These are phyloP conservation scores for Phoeniculus purpureus DNA, from an alignment of 2,797 vertebrate genomes.

Conservation along the genomic window DNA sequence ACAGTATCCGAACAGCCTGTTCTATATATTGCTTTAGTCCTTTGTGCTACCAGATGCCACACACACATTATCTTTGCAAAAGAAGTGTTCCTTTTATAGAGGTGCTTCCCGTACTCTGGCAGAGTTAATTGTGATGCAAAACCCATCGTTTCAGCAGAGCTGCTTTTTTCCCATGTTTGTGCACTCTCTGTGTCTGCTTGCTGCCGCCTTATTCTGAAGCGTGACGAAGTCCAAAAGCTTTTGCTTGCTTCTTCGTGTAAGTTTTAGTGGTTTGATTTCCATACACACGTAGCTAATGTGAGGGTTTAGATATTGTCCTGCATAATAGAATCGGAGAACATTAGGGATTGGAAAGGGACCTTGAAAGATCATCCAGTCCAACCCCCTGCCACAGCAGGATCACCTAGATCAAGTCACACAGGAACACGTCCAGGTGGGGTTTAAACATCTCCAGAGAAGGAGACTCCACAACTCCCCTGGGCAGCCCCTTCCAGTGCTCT, in stretches of 20 bases:
- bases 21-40: constrained; percentile 51
- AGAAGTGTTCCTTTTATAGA: constrained; percentile 17
- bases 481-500: no score
- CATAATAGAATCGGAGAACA: no score
- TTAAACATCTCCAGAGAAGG: no score
- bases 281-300: not conserved
- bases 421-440: no score
- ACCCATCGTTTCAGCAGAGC: constrained; percentile 6
- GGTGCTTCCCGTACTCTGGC: constrained; percentile 36
- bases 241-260: not conserved
- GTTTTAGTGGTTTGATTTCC: not conserved
- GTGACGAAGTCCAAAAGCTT: not conserved
- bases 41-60: constrained; percentile 59
- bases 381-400: no score
- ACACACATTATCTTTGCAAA: constrained; percentile 10
- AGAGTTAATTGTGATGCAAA: not conserved
- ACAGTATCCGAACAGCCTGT: constrained; percentile 44
- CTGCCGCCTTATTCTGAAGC: constrained; percentile 9
- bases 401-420: no score
- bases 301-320: not conserved
- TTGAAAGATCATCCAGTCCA: no score
- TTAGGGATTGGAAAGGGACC: no score
- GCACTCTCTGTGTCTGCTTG: not conserved
- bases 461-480: no score
- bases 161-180: not conserved